phyloP scores from a whole-genome alignment of 2,113 vertebrate species.

The Tragelaphus scriptus region DNA sequence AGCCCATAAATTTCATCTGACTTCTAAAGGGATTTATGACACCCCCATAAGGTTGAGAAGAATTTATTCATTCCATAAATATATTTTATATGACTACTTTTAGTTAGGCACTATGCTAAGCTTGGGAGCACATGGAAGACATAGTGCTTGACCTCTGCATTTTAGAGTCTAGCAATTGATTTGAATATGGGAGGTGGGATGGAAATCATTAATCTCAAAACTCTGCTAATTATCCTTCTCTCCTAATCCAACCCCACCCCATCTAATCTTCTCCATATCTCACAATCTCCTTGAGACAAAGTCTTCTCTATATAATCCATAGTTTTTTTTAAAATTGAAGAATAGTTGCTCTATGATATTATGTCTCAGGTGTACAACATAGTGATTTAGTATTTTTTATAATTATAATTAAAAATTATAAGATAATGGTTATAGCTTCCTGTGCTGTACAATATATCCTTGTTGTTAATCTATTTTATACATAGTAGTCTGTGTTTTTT shows the following conservation, averaged over 20 bases:
- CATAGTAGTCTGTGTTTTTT: background rate
- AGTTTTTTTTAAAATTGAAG: background rate
- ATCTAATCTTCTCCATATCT: background rate
- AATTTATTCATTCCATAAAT: conserved; percentile 19
- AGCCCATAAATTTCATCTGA: background rate
- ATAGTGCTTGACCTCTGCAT: background rate
- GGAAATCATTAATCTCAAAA: background rate
- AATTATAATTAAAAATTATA: background rate
- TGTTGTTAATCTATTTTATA: background rate
- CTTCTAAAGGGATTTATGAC: conserved; percentile 7
- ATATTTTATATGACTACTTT: background rate
- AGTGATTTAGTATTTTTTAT: background rate
- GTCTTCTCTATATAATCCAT: background rate
- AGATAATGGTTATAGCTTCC: background rate
- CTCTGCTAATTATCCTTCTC: background rate
- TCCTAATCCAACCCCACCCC: background rate
- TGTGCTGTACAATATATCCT: background rate
- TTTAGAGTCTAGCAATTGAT: background rate
- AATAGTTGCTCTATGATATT: background rate
- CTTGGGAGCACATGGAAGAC: background rate
- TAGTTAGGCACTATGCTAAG: background rate
- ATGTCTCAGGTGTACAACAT: background rate
- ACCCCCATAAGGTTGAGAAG: background rate
- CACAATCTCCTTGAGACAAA: background rate
- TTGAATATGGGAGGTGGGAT: background rate